Evolutionary conservation across 2,113 vertebrate genomes (phyloP).

Genomic region (Gracilinanus agilis): DNA sequence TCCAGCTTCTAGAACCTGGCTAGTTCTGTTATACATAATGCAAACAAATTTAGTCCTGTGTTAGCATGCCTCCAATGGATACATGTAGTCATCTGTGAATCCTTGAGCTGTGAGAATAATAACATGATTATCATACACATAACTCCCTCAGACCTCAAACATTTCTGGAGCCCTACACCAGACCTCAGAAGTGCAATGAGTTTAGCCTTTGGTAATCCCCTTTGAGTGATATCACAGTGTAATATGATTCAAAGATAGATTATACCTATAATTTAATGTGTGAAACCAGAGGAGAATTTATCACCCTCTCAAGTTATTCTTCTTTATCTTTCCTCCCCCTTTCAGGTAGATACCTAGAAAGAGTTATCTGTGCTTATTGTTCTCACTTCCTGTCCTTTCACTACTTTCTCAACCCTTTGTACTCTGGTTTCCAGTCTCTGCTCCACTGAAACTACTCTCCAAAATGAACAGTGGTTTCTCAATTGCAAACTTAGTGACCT

Average conservation of each 20-base stretch:
- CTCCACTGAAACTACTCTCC: not conserved
- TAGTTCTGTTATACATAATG: not conserved
- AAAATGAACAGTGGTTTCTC: not conserved
- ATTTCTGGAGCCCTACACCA: not conserved
- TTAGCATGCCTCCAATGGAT: not conserved
- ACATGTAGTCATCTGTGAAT: not conserved
- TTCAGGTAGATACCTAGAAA: not conserved
- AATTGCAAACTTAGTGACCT: not conserved
- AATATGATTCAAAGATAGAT: not conserved
- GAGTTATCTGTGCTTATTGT: not conserved
- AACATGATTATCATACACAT: not conserved
- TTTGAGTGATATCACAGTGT: not conserved
- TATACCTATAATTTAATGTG: not conserved
- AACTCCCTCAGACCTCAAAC: not conserved
- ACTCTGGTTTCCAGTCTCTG: not conserved
- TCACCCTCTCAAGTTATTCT: not conserved
- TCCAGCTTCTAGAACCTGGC: not conserved
- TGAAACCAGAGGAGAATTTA: not conserved
- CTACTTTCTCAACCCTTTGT: not conserved
- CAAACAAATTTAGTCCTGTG: not conserved
- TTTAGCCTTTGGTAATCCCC: not conserved
- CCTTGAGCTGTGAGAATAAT: not conserved
- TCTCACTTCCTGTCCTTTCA: not conserved
- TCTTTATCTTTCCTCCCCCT: not conserved
- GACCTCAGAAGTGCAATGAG: not conserved